Base-by-base conservation (phyloP, 1,140 invertebrate genomes). In the Drosophila orosa region DNA sequence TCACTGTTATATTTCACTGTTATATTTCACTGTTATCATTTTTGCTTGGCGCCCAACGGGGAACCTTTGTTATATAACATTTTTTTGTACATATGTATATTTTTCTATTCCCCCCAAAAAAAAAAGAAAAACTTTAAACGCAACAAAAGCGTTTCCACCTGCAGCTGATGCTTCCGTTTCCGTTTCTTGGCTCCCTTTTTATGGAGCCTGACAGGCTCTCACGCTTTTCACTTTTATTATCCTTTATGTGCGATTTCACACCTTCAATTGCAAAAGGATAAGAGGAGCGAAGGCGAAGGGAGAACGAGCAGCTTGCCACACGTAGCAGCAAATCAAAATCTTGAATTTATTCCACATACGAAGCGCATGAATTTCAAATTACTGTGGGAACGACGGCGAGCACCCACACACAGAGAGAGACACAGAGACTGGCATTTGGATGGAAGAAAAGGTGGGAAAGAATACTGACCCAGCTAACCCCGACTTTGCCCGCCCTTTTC, bases 361-460 rank as follows among this genome's bases (percentile, higher is more conserved):
- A 90, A 90, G 80, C 87, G 89, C 89, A 90, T 90, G 87, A 90
- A 90, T 90, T 90, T 90, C 87, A 90, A 90, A 90, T 90, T 90
- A 90, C 87, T 90, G 89, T 90, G 87, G 61, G 83, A 90, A 90
- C 67, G 40, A 35, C 10, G 40, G 29, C 10, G 25, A 66, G 44
- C 42, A 33, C 15, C 40, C 48, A 65, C 48, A 40, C n/a, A 54
- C 25, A 44, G 22, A 44, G 19, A 48, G n/a, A 17, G 37, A 37
- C n/a, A 19, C 8, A 19, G n/a, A 39, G 19, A 22, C 19, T 50
- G 27, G 17, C 29, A 50, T 13, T 19, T 9, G 17, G 12, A 37
- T 7, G 35, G 15, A 60, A n/a, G 54, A 48, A 25, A 76, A 74
- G 37, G 27, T 39, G 48, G 25, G 3, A 74, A 63, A 54, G 50